phyloP scores from a whole-genome alignment of 2,797 vertebrate species.

The Champsocephalus esox region DNA sequence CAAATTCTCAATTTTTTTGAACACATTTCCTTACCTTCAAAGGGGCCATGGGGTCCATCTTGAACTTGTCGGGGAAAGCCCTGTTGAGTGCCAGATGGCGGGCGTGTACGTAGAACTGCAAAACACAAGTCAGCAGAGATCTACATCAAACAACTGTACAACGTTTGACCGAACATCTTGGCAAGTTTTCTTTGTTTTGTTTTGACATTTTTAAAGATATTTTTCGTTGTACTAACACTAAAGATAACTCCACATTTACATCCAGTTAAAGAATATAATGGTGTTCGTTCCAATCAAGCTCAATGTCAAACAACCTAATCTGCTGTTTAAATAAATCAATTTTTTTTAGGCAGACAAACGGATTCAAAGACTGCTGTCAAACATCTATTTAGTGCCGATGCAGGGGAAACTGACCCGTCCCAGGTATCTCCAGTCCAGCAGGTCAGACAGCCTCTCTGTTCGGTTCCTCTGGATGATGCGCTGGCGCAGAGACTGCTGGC shows the following conservation, averaged over 20 bases:
- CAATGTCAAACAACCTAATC: not conserved
- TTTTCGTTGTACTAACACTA: not conserved
- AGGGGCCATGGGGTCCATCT: conserved; percentile 85
- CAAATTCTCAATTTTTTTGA: not conserved
- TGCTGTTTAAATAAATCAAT: not conserved
- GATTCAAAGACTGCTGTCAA: not conserved
- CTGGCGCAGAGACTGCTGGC: conserved; percentile 95
- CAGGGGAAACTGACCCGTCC: conserved; percentile 86
- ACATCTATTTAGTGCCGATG: not conserved
- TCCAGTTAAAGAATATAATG: not conserved
- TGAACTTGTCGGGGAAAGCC: conserved; percentile 93
- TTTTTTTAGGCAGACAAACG: no score
- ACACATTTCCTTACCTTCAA: conserved; percentile 81
- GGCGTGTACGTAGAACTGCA: conserved; percentile 93
- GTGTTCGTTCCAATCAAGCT: not conserved
- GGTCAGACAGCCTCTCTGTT: conserved; percentile 94
- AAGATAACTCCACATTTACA: not conserved
- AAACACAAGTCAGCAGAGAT: conserved; percentile 42
- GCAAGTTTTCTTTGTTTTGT: not conserved
- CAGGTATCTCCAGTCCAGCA: conserved; percentile 96
- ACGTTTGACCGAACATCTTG: not conserved
- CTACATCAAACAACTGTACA: not conserved
- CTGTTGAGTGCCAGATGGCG: conserved; percentile 92
- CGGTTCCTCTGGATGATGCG: conserved; percentile 96
- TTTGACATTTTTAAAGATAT: not conserved